Evolutionary conservation across 2,888 invertebrate species (phyloP), one percentile per base, ranked within the genome.

Genomic region (Teinopalpus imperialis): DNA sequence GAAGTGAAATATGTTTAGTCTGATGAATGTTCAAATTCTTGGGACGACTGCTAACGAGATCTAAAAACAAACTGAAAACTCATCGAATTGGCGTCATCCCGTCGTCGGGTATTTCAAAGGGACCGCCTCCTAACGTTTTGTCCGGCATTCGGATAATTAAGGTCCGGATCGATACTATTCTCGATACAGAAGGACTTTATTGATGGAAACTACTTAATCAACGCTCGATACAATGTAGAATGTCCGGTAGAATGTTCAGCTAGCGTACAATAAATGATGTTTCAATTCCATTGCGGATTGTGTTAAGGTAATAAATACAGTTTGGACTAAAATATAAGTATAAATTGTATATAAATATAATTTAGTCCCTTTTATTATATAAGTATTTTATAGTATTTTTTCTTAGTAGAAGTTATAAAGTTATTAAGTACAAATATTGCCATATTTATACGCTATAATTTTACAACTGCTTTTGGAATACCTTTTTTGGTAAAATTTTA

Each of bases 151-250:
- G 61, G 69, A 75, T 82, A 80, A 81, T 82, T 79, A 81, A 74
- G 73, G 69, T 59, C 59, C 54, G 62, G 64, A 70, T 72, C 69
- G 74, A 69, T 68, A 68, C 69, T 69, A 70, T 73, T 71, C 52
- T 60, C 66, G 76, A 75, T 74, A 64, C 63, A 64, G 63, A 55
- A 66, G 65, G 64, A 63, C 59, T 69, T 70, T 75, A 81, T 83
- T 81, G 78, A 83, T 83, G 74, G 63, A 61, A 59, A 60, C 64
- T 71, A 69, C 71, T 85, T 75, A 74, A 78, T 85, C 85, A 81
- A 79, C 61, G 81, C 78, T 75, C 58, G 54, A 13, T 29, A 29
- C 40, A 41, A 35, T 29, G 35, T 13, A 12, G 26, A n/a, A n/a
- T n/a, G n/a, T n/a, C n/a, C 37, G 9, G 24, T 18, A 26, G 26